Conservation (phyloP, 2,797 vertebrate genomes). For the Crossoptilon crossoptilon region DNA sequence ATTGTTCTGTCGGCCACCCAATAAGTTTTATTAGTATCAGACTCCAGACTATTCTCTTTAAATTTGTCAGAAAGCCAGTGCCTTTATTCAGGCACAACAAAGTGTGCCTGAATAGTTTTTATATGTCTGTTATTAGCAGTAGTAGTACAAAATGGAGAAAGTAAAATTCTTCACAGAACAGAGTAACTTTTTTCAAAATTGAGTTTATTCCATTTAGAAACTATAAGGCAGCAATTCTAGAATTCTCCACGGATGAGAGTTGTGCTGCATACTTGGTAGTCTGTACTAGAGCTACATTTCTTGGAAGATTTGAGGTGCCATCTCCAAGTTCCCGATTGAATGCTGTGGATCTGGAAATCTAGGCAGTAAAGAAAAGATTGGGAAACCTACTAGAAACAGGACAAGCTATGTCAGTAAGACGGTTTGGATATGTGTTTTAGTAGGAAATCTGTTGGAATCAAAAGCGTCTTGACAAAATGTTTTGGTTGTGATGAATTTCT, state of each 20-base stretch:
- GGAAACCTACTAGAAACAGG: not conserved
- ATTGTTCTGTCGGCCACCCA: conserved; percentile 36
- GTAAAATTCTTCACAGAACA: not conserved
- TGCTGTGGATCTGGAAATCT: not conserved
- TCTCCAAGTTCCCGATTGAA: not conserved
- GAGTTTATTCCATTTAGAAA: not conserved
- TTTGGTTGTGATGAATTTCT: conserved; percentile 22
- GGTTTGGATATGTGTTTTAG: not conserved
- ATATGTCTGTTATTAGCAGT: not conserved
- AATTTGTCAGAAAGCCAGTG: conserved; percentile 32
- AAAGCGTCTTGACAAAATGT: not conserved
- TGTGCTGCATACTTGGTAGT: not conserved
- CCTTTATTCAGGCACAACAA: conserved; percentile 13
- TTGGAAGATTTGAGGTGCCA: not conserved
- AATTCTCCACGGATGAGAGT: not conserved
- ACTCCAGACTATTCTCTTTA: conserved; percentile 51
- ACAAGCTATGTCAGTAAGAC: not conserved
- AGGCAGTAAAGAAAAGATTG: not conserved
- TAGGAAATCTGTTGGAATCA: not conserved
- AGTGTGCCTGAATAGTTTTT: not conserved
- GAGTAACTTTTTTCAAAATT: not conserved
- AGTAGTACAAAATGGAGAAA: conserved; percentile 34
- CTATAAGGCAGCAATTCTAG: not conserved
- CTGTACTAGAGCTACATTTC: not conserved
- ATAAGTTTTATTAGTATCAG: conserved; percentile 67